Conservation (phyloP, 2,113 vertebrate genomes). For the Sinosuthora webbiana region DNA sequence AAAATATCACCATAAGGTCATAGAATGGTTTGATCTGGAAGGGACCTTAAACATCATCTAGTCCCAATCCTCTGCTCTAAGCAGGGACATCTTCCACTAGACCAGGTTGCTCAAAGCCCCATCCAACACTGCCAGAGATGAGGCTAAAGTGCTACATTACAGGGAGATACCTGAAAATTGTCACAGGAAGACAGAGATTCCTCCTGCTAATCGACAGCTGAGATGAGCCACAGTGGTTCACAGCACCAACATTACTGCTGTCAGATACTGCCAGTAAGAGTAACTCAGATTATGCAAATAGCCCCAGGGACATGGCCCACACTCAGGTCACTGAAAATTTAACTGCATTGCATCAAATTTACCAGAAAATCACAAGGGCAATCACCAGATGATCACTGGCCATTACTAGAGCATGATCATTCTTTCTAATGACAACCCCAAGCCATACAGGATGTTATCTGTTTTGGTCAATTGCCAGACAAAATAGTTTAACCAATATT, state of each 20-base stretch:
- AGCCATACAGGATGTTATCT: slow-evolving; percentile 1
- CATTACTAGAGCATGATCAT: not conserved
- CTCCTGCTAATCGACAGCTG: not conserved
- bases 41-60: not conserved
- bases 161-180: not conserved
- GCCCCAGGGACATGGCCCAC: not conserved
- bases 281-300: not conserved
- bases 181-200: not conserved
- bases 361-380: slow-evolving; percentile 21
- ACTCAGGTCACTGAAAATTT: slow-evolving; percentile 8
- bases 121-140: not conserved
- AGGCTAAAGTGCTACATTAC: not conserved
- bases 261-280: not conserved
- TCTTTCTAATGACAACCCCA: not conserved
- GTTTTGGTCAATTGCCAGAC: slow-evolving; percentile 42
- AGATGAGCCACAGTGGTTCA: not conserved
- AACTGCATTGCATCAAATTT: slow-evolving; percentile 11
- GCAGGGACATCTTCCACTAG: not conserved
- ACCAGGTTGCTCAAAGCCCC: not conserved
- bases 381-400: not conserved
- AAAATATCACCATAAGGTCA: not conserved
- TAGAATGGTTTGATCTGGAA: not conserved
- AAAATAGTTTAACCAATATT: slow-evolving; percentile 48
- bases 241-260: not conserved
- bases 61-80: not conserved